Conservation (phyloP, 2,113 vertebrate species). For the Poeciliopsis prolifica region DNA sequence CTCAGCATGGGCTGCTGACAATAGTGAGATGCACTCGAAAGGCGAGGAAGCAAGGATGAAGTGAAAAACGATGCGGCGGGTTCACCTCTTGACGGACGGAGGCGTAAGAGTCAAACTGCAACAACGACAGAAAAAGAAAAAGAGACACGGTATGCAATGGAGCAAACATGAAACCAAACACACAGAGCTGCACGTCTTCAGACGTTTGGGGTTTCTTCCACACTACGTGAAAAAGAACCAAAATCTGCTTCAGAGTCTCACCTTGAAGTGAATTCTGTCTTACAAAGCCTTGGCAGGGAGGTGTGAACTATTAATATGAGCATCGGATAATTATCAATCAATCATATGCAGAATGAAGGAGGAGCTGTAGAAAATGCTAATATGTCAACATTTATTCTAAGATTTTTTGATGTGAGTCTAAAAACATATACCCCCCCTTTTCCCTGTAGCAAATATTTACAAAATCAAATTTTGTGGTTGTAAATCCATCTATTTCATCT, state of each 20-base stretch:
- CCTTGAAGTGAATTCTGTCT: no score
- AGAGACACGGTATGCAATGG: not conserved
- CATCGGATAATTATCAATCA: no score
- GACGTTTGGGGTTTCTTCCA: no score
- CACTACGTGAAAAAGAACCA: no score
- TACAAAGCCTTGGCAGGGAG: no score
- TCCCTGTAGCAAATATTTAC: not conserved
- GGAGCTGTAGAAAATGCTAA: not conserved
- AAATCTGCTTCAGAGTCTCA: no score
- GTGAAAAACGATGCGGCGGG: slow-evolving; percentile 26
- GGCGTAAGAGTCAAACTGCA: not conserved
- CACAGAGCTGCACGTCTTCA: no score
- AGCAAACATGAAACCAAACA: not conserved
- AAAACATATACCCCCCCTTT: not conserved
- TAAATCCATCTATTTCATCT: slow-evolving; percentile 18
- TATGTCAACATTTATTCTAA: slow-evolving; percentile 6
- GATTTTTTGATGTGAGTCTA: not conserved
- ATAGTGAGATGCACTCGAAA: slow-evolving; percentile 19
- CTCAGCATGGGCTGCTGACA: slow-evolving; percentile 56
- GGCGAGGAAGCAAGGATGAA: slow-evolving; percentile 10
- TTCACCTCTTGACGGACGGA: not conserved
- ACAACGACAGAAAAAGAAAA: no score
- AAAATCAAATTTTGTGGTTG: not conserved
- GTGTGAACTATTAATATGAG: no score
- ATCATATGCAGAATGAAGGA: not conserved